Base-by-base conservation (phyloP, 2,113 vertebrate species). In the Urocynchramus pylzowi region DNA sequence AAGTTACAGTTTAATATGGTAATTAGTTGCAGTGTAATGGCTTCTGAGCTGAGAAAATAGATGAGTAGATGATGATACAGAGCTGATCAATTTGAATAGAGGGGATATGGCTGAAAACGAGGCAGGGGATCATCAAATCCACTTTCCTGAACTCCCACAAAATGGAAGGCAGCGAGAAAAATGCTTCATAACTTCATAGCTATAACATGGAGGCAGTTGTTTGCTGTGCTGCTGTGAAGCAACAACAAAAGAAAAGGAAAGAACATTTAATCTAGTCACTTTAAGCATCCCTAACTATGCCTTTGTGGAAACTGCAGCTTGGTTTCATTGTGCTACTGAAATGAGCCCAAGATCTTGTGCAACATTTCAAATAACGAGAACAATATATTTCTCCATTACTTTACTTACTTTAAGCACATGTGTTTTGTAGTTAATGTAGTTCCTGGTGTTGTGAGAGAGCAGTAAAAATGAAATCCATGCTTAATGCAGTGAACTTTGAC, bases 401-500 rank as follows among this genome's bases (percentile, higher is more conserved):
- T 92, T 84, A 83, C 79, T 85, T 90, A 90, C 84, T 84, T 77
- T 60, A 90, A 94, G 83, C 56, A 67, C 88, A 44, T n/a, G 75
- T 84, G 73, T 88, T 95, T 88, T 80, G 68, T 52, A 90, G 93
- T 81, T 96, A 93, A 96, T 93, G 63, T 60, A 84, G 92, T 92
- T 97, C 82, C 85, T 27, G 63, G 88, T 75, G 76, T 81, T 95
- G 92, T 15, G 68, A 95, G 79, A 93, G 63, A 86, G 83, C 79
- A 90, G 65, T 60, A 84, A 95, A 90, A 95, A 92, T 90, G 90
- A 81, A 96, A 89, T 84, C 82, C 47, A 47, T 84, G 87, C 90
- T 86, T 96, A 96, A 96, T 93, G 79, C 88, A 84, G 71, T 93
- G 93, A 97, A 96, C 90, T 94, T 94, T 93, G 93, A 94, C 79